Conservation (phyloP, 2,113 vertebrate species). For the cat (Felis catus) region F.catus_Fca126_mat1.0 CM031420.1:39463501-39464000, state of each 20-base stretch:
- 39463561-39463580: neutral
- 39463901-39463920: neutral
- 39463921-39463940: neutral
- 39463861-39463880: neutral
- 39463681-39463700: no score
- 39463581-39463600: no score
- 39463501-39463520: neutral
- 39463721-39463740: no score
- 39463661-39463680: no score
- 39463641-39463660: no score
- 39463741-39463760: no score
- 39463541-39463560: fast-evolving
- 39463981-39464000: neutral
- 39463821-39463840: neutral
- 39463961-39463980: neutral
- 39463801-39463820: neutral
- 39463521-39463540: neutral
- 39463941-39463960: neutral
- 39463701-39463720: no score
- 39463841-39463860: neutral
- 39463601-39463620: no score
- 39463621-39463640: no score
- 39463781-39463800: neutral
- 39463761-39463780: neutral
- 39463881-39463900: neutral